Evolutionary conservation across 2,888 invertebrate genomes (phyloP).

Genomic region (Epiblema foenella): DNA sequence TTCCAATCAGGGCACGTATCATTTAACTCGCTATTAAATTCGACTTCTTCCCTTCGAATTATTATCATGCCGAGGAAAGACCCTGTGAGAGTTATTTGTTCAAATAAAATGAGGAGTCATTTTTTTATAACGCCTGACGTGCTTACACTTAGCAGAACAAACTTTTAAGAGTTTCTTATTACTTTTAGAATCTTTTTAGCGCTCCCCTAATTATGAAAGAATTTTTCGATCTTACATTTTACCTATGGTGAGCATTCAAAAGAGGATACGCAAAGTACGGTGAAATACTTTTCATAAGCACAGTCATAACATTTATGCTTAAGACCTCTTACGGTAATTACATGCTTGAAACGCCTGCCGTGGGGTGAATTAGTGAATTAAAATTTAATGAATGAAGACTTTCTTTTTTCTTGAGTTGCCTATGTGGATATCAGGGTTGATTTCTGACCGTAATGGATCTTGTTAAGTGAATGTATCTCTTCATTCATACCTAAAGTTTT

Average conservation of each 20-base stretch:
- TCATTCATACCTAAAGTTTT: not conserved
- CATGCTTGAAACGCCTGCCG: constrained; percentile 63
- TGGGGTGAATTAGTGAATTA: constrained; percentile 80
- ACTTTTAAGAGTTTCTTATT: constrained; percentile 1
- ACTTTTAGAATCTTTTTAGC: constrained; percentile 10
- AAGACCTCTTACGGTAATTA: constrained; percentile 84
- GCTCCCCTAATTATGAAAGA: constrained; percentile 21
- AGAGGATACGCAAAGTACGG: constrained; percentile 66
- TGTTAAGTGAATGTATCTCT: constrained; percentile 13
- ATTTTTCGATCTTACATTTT: constrained; percentile 58
- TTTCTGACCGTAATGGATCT: constrained; percentile 14
- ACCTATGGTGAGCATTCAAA: constrained; percentile 77
- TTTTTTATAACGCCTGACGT: constrained; percentile 1
- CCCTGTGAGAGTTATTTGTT: constrained; percentile 51
- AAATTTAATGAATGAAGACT: constrained; percentile 78
- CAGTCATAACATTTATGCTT: constrained; percentile 83
- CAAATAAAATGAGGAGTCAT: constrained; percentile 1
- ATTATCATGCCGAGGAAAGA: constrained; percentile 77
- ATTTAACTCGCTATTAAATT: constrained; percentile 85
- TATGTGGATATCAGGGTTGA: constrained; percentile 10
- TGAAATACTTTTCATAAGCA: constrained; percentile 82
- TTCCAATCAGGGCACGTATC: constrained; percentile 85
- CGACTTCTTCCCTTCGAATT: constrained; percentile 83
- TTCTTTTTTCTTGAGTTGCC: constrained; percentile 58
- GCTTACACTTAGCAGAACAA: not conserved